Conservation (phyloP, 2,113 vertebrate genomes). For the Deroptyus accipitrinus region DNA sequence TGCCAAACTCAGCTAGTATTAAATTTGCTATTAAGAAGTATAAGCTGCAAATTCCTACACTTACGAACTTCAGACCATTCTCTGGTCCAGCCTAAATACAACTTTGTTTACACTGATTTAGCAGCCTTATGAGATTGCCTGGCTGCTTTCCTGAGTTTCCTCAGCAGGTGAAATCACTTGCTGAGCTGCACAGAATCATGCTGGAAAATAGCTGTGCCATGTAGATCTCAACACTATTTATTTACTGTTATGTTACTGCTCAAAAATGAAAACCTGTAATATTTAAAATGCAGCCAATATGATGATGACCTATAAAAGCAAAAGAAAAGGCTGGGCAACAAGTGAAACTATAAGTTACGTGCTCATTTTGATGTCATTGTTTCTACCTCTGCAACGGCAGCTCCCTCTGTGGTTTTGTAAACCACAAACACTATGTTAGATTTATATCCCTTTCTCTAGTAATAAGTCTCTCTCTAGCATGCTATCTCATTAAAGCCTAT, state of each 20-base stretch:
- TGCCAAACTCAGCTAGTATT: neutral
- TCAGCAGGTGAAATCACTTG: constrained; percentile 44
- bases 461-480: neutral
- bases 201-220: constrained; percentile 13
- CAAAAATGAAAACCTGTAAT: constrained; percentile 28
- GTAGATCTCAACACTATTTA: constrained; percentile 26
- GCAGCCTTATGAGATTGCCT: constrained; percentile 10
- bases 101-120: constrained; percentile 40
- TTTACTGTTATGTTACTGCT: constrained; percentile 40
- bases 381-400: neutral
- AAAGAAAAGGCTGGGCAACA: neutral
- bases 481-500: neutral
- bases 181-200: constrained; percentile 20
- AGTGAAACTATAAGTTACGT: constrained; percentile 23
- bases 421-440: neutral
- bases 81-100: constrained; percentile 17
- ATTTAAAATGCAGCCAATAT: constrained; percentile 25
- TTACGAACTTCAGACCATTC: neutral
- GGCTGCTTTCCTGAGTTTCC: constrained; percentile 24
- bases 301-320: constrained; percentile 43
- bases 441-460: neutral
- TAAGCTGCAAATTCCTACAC: constrained; percentile 17
- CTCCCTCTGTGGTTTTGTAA: constrained; percentile 2
- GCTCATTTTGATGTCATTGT: neutral
- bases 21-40: neutral